Conservation (phyloP, 2,797 vertebrate genomes). For the Eutrigla gurnardus region DNA sequence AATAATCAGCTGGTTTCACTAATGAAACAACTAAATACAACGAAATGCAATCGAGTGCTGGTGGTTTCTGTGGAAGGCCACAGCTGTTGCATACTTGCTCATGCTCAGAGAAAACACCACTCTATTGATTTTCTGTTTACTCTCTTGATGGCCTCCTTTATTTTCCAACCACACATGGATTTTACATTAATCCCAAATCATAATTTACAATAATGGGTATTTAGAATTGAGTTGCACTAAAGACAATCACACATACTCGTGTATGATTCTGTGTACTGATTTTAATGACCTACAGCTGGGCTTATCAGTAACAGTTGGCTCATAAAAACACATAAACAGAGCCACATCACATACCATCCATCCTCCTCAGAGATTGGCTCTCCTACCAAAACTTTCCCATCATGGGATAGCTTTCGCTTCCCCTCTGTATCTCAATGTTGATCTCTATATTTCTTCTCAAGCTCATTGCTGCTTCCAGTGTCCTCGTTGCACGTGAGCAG, state of each 20-base stretch:
- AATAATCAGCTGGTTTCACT: background rate
- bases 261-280: background rate
- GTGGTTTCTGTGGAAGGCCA: background rate
- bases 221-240: background rate
- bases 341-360: background rate
- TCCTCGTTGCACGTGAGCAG: constrained; percentile 1
- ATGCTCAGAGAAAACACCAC: too few species aligned
- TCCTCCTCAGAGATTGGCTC: constrained; percentile 26
- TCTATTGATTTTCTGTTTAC: background rate
- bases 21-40: background rate
- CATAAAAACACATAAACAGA: background rate
- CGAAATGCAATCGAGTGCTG: background rate
- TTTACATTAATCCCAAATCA: background rate
- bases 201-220: background rate
- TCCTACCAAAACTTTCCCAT: constrained; percentile 43
- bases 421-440: background rate
- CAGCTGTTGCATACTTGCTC: background rate
- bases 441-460: background rate
- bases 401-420: constrained; percentile 41
- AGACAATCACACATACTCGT: background rate
- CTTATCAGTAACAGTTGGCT: too few species aligned
- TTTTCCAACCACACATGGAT: background rate
- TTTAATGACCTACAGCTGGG: background rate
- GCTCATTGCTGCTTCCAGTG: constrained; percentile 10
- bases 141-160: background rate